Evolutionary conservation across 2,797 vertebrate genomes (phyloP).

Genomic region (Propithecus perrieri): DNA sequence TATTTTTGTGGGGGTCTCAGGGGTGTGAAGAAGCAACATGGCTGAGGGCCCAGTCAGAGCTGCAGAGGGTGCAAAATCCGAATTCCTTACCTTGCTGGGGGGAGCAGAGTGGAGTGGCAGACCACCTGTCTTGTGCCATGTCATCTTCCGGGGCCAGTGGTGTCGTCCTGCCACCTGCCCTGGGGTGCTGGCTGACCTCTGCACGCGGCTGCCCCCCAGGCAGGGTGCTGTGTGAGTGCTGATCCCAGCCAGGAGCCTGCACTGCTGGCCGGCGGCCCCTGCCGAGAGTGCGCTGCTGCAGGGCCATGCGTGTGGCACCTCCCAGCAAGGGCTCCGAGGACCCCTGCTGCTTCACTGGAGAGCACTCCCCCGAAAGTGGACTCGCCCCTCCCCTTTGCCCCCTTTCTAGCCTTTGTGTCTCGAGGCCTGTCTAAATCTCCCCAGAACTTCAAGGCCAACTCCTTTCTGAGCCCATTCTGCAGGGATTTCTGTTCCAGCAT

Average conservation of each 20-base stretch:
- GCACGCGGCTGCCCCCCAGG: fast-evolving
- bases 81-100: too few species aligned
- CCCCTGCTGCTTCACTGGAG: neutral
- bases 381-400: too few species aligned
- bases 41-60: too few species aligned
- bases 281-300: too few species aligned
- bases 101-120: neutral
- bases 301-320: fast-evolving
- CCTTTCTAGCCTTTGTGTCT: fast-evolving
- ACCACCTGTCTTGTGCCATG: neutral
- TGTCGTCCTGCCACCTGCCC: fast-evolving
- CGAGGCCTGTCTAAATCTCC: neutral
- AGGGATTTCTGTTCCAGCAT: fast-evolving
- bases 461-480: fast-evolving
- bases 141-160: neutral
- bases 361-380: neutral
- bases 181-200: neutral
- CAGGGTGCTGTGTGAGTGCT: neutral
- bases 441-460: neutral
- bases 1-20: neutral
- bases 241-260: neutral
- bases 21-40: fast-evolving
- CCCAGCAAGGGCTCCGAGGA: too few species aligned
- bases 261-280: fast-evolving
- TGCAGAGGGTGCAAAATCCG: neutral